These are phyloP conservation scores for Pseudonaja textilis DNA, from an alignment of 2,113 vertebrate genomes.

Conservation along the genomic window DNA sequence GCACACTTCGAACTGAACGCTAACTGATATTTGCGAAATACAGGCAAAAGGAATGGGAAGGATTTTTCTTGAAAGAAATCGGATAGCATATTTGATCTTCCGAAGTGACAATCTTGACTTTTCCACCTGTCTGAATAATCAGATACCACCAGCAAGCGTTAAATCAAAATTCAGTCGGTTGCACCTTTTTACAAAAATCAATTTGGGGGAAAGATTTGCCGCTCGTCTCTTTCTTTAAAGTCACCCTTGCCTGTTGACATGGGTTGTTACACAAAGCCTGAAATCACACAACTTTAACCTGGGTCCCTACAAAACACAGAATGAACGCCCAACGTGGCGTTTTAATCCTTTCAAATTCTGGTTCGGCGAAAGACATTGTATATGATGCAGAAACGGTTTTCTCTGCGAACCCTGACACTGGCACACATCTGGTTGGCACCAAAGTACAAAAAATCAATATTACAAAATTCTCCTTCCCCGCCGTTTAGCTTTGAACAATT, in stretches of 20 bases:
- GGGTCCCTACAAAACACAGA: not conserved
- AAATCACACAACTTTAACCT: not conserved
- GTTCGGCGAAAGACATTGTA: not conserved
- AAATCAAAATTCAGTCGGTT: not conserved
- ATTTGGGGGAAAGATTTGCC: not conserved
- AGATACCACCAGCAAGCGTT: not conserved
- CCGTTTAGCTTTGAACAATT: not conserved
- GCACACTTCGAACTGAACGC: no score
- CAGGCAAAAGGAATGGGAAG: not conserved
- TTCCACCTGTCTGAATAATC: not conserved
- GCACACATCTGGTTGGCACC: not conserved
- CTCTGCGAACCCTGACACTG: not conserved
- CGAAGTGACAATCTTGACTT: not conserved
- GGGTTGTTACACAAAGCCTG: not conserved
- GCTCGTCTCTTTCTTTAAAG: not conserved
- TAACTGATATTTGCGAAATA: not conserved
- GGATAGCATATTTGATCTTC: not conserved
- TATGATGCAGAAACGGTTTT: not conserved
- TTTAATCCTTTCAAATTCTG: not conserved
- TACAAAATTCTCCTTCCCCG: not conserved
- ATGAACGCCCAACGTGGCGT: not conserved
- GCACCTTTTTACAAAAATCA: not conserved
- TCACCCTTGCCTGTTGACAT: not conserved
- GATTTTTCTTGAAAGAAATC: not conserved
- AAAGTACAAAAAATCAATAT: not conserved